Base-by-base conservation (phyloP, 2,113 vertebrate genomes). In the Ailuropoda melanoleuca region DNA sequence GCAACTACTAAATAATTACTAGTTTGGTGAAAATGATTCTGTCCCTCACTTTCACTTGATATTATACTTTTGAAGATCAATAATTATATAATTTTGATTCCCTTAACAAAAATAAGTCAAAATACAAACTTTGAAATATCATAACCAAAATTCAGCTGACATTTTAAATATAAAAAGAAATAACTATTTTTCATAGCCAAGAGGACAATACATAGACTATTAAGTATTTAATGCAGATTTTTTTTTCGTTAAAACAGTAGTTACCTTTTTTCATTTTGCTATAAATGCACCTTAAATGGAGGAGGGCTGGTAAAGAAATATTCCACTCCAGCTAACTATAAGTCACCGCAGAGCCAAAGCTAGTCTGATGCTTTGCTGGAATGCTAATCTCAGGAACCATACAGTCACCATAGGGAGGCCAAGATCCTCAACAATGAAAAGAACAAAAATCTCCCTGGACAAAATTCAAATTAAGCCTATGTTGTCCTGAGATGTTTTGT, bases 111-210 rank as follows among this genome's bases (percentile, higher is more conserved):
- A 92, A 66, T 55, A 68, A 91, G 68, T 93, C 50, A 93, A 95
- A 91, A 90, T 48, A 70, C 26, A 19, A 89, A 55, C 5, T 48
- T 43, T 66, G 68, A 88, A 92, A 37, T 72, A 93, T 39, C 64
- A 92, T 62, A 95, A 75, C 29, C 55, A n/a, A 95, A 93, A 50
- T 39, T 93, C 81, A 60, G n/a, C 46, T 78, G 37, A 90, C 4
- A 80, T 86, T 82, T 97, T 86, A 78, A 96, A 93, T 88, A 81
- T 48, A 39, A 95, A 93, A 95, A 31, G 10, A 48, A 95, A 13
- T 55, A 89, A 86, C 15, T 26, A 78, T n/a, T 94, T 96, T 75
- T 26, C 8, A 88, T 37, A 31, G 39, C 37, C 75, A 84, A 93
- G 11, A 83, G 90, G 13, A 77, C 39, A 81, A 91, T 6, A 97